Base-by-base conservation (phyloP, 2,888 invertebrate species). In the Lochmaea crataegi region DNA sequence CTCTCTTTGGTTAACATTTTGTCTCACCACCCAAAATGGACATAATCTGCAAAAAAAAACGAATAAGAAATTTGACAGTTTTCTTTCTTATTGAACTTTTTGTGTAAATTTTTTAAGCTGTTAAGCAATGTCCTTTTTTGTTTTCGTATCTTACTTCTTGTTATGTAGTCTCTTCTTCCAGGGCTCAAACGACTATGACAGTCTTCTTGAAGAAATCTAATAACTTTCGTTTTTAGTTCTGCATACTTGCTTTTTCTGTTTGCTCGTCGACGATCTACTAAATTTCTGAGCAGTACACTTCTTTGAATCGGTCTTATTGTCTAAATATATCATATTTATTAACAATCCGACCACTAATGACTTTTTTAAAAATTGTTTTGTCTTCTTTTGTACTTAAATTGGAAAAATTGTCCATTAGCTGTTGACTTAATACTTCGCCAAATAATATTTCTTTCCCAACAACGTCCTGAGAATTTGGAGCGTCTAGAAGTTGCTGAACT, bases 151-250 rank as follows among this genome's bases (percentile, higher is more conserved):
- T 51, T 51, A n/a, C 51, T 65, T 51, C 26, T 65, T 16, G 51
- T 65, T n/a, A 65, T 51, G 32, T 26, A 65, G 26, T 65, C 65
- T 65, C 53, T 51, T 51, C 51, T 65, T 22, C 48, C 65, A 32
- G 51, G 14, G 41, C 56, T 26, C 38, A 53, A 51, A 22, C 56
- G 22, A 16, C 18, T 51, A 48, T 53, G 18, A 32, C 38, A 67
- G 38, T 67, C 67, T 38, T 67, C 67, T 67, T 67, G 32, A n/a
- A 57, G 42, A 56, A 67, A 67, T 42, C 38, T 41, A 38, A 67
- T 57, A 42, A 67, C 67, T 67, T 42, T 56, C 38, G 56, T 56
- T 57, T 67, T 57, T 41, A 57, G 18, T 56, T 41, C 22, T 41
- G 7, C 56, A 42, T 53, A 38, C 53, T 66, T 66, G 22, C 53